These are phyloP conservation scores for Sphaerophoria taeniata DNA, from an alignment of 2,888 invertebrate species.

Conservation along the genomic window DNA sequence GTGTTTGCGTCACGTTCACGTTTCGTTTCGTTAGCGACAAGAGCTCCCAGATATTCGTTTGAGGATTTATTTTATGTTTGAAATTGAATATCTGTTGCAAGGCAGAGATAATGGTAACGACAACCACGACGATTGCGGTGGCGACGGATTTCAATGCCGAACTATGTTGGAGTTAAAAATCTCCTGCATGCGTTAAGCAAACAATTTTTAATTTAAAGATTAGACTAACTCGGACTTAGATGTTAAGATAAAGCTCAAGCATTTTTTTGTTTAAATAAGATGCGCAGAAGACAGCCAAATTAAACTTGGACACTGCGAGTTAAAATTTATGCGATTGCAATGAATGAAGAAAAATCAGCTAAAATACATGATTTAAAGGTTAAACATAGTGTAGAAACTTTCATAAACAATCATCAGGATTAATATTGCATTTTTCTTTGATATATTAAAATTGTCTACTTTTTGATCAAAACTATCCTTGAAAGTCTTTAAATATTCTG, in stretches of 20 bases:
- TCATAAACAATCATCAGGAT: too few relatives aligned
- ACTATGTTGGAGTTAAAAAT: slow-evolving; percentile 30
- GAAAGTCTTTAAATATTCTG: too few relatives aligned
- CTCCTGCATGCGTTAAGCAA: background rate
- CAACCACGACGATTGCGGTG: background rate
- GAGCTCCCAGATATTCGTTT: slow-evolving; percentile 36
- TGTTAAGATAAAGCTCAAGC: background rate
- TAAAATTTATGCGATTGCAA: too few relatives aligned
- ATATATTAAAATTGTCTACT: too few relatives aligned
- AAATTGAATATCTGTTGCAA: slow-evolving; percentile 59
- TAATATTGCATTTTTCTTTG: too few relatives aligned
- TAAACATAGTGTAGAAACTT: too few relatives aligned
- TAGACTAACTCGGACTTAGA: background rate
- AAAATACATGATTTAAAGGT: too few relatives aligned
- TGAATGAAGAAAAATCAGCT: too few relatives aligned
- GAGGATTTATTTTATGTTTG: slow-evolving; percentile 35
- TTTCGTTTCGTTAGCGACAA: slow-evolving; percentile 25
- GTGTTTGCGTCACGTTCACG: slow-evolving; percentile 47
- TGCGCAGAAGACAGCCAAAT: too few relatives aligned
- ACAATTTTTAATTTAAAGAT: background rate
- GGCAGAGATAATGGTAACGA: slow-evolving; percentile 9
- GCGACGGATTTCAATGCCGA: slow-evolving; percentile 58
- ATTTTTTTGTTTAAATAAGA: too few relatives aligned
- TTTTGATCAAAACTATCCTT: too few relatives aligned
- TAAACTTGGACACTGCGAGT: too few relatives aligned